These are phyloP conservation scores for Danaus chrysippus DNA, from an alignment of 2,888 invertebrate genomes.

Conservation along the genomic window DNA sequence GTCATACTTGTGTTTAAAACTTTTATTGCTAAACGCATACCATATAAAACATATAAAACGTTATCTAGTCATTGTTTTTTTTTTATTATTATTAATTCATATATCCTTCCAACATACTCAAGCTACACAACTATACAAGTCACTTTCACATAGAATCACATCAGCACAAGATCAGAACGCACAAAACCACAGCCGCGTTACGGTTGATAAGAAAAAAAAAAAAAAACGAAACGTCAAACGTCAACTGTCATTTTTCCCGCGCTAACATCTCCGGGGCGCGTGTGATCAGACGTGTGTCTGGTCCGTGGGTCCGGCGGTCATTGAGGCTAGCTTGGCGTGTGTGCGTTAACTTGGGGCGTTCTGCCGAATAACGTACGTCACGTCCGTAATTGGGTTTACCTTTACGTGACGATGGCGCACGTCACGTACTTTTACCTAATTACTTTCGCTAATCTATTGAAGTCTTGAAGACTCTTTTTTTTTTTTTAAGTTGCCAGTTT, in stretches of 20 bases:
- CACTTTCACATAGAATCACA: slow-evolving; percentile 11
- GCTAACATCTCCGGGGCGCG: slow-evolving; percentile 53
- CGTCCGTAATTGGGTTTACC: slow-evolving; percentile 76
- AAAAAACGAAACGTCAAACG: slow-evolving; percentile 30
- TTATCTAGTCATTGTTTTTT: not conserved
- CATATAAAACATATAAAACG: not conserved
- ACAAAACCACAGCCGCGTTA: slow-evolving; percentile 26
- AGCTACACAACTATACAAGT: not conserved
- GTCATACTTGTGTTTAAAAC: slow-evolving; percentile 11
- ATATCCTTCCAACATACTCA: no score
- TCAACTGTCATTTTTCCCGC: slow-evolving; percentile 57
- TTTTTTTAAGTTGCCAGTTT: no score
- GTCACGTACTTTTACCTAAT: slow-evolving; percentile 67
- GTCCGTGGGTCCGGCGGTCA: slow-evolving; percentile 82
- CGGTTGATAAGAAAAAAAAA: slow-evolving; percentile 14
- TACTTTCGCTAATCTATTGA: slow-evolving; percentile 54
- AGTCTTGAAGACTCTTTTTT: slow-evolving; percentile 21
- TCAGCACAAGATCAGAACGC: slow-evolving; percentile 9
- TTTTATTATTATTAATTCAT: no score
- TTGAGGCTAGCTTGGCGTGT: slow-evolving; percentile 72
- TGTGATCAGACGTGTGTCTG: slow-evolving; percentile 78
- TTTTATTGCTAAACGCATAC: not conserved
- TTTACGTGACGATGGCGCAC: slow-evolving; percentile 65
- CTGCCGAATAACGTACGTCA: slow-evolving; percentile 69
- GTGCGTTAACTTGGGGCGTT: slow-evolving; percentile 61